Evolutionary conservation across 2,888 invertebrate genomes (phyloP), one percentile per base, ranked within the genome.

Genomic region (Macrosiphum euphorbiae): DNA sequence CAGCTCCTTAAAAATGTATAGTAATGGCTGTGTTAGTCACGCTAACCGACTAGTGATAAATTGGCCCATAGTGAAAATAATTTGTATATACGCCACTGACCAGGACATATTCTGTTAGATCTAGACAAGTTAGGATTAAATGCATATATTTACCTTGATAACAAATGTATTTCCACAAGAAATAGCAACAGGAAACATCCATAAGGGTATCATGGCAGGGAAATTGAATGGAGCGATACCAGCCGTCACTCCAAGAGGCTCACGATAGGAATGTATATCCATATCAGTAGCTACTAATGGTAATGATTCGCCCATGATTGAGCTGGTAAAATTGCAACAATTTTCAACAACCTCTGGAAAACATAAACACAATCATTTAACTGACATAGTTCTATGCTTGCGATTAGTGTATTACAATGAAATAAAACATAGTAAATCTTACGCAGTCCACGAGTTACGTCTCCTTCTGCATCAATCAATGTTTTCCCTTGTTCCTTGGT

Each of bases 221-320:
- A 99, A 99, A 96, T 99, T 99, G 96, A 99, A 99, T 0, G 99
- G 99, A n/a, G 99, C 98, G 95, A 99, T 99, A 90, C 99, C 99
- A 95, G 98, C 98, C 44, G 98, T 98, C 3, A 99, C 98, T 86
- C 99, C 99, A 2, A 99, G 96, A 0, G 99, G 99, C 89, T 98
- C 96, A 95, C 98, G 97, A 96, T 98, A 98, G 24, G 99, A 98
- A 95, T 98, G 97, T 1, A 98, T 98, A 96, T 99, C 99, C 99
- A 99, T 99, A 96, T 99, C 98, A 95, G 98, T 98, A 11, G 99
- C 98, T 67, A 99, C 98, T 95, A 97, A 97, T 8, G 94, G 89
- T 95, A 99, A 97, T 28, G 98, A 98, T 96, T 99, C 99, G 0
- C 99, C 99, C 96, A 99, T 97, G 95, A 98, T 98, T 44, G 99